Percentiles rank a stretch among this genome's conserved stretches.
phyloP scores from a whole-genome alignment of 2,797 vertebrate genomes.

The Anableps anableps region DNA sequence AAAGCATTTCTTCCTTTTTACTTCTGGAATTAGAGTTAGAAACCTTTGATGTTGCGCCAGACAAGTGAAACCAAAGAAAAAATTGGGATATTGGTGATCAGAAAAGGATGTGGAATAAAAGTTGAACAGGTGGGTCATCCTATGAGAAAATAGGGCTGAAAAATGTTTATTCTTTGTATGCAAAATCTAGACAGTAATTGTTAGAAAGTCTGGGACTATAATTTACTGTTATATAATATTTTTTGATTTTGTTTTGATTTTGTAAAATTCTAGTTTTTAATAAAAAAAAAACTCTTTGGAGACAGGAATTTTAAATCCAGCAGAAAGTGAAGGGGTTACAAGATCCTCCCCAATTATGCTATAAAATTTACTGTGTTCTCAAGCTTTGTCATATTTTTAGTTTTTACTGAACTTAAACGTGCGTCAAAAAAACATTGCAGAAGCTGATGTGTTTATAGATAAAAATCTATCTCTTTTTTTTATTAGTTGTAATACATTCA shows the following conservation, averaged over 20 bases:
- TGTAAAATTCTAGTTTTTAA: too few relatives aligned
- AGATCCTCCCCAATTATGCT: too few relatives aligned
- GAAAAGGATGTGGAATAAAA: slow-evolving; percentile 11
- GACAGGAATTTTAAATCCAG: too few relatives aligned
- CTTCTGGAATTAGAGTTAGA: slow-evolving; percentile 55
- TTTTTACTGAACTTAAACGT: not conserved
- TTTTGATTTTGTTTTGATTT: not conserved
- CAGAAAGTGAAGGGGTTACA: not conserved
- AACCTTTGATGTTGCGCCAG: slow-evolving; percentile 34
- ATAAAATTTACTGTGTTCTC: not conserved
- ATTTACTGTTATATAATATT: not conserved
- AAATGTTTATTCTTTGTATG: not conserved
- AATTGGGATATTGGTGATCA: slow-evolving; percentile 18
- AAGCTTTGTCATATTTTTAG: not conserved
- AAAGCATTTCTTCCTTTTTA: slow-evolving; percentile 54
- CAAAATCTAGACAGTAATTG: not conserved
- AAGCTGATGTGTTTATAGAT: not conserved
- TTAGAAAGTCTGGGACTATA: not conserved
- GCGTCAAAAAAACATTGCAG: too few relatives aligned
- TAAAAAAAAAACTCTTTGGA: too few relatives aligned
- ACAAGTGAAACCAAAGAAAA: slow-evolving; percentile 24
- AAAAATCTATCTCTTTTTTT: not conserved
- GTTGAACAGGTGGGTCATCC: slow-evolving; percentile 26
- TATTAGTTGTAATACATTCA: not conserved
- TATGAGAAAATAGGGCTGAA: not conserved